Base-by-base conservation (phyloP, 2,113 vertebrate species). In the Bujurquina vittata region DNA sequence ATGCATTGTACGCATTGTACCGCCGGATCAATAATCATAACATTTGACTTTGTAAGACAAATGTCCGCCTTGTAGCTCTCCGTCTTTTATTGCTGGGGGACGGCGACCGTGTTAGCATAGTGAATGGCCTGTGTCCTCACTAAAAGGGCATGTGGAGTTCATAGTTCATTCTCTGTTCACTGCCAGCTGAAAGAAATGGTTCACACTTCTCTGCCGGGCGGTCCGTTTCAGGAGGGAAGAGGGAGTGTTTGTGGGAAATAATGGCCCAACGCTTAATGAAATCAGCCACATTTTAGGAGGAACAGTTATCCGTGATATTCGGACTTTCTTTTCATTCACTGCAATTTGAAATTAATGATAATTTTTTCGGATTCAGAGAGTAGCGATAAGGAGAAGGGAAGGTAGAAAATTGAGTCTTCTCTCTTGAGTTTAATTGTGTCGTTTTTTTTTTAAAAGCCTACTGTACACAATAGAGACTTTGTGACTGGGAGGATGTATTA, bases 81-180 rank as follows among this genome's bases (percentile, higher is more conserved):
- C n/a, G 35, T 78, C 11, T 77, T 79, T 86, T 84, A 87, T 87
- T 78, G 80, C 77, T 10, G 52, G 22, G 79, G 84, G 80, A 77
- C 35, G 49, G 84, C 60, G n/a, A 40, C 78, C 80, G 26, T 89
- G 93, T 85, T 88, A 82, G 83, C 40, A 65, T 67, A 79, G 90
- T 88, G 89, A 93, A 89, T 86, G 87, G 88, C 88, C 84, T 89
- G 88, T 93, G 92, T 93, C 93, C 92, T 91, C 86, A 84, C 58
- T 85, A 4, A 92, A 75, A 94, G 95, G 94, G 93, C 93, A 94
- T 57, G 72, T 76, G 62, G 95, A 95, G 95, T 95, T 95, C 94
- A 94, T 52, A 94, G 94, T 94, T 95, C 95, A 93, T 88, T 73
- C 87, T 83, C 80, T 94, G 95, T 95, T 95, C 95, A 94, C 90